Evolutionary conservation across 2,888 invertebrate species (phyloP), one percentile per base, ranked within the genome.

Genomic region (Andricus quercusramuli): DNA sequence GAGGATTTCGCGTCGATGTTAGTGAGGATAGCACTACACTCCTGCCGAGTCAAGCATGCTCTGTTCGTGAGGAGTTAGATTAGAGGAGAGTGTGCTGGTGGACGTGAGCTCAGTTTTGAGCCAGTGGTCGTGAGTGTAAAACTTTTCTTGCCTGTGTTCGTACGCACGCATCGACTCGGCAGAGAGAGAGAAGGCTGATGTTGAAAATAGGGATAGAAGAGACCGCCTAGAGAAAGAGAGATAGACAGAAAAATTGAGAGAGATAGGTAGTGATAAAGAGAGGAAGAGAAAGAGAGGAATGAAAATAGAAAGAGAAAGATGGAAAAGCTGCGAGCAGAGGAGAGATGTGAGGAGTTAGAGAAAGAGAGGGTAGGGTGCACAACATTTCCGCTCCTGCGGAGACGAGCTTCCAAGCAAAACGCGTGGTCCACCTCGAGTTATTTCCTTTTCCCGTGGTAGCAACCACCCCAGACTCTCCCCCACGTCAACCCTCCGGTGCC

Each of bases 61-160:
- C 85, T 85, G 88, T 88, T 88, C 84, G 89, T 86, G 90, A 89
- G 90, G 90, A 91, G 91, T 91, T 91, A 90, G 91, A 91, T 91
- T 90, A 91, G 90, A 89, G 88, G 85, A 86, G 86, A 85, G 81
- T 78, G 87, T 86, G 86, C 47, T 65, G 81, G 89, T 87, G 88
- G 87, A 87, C 86, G 89, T 86, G 84, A 82, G 84, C 81, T 78
- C 80, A 82, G 80, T 78, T 51, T 74, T 80, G 86, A 77, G 79
- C 77, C 68, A 37, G 91, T 92, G 83, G 86, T 90, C 85, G 92
- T 92, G 90, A 91, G 91, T 88, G 88, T 92, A 92, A 92, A 92
- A 92, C 88, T 92, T 92, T 92, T 91, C 90, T 88, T 83, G 89
- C 83, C 86, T 91, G 92, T 92, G 90, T 91, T 86, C 83, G 90